Evolutionary conservation across 35 echinoderm and acorn worm genomes (phyloP).

Genomic region (Heliocidaris erythrogramma): DNA sequence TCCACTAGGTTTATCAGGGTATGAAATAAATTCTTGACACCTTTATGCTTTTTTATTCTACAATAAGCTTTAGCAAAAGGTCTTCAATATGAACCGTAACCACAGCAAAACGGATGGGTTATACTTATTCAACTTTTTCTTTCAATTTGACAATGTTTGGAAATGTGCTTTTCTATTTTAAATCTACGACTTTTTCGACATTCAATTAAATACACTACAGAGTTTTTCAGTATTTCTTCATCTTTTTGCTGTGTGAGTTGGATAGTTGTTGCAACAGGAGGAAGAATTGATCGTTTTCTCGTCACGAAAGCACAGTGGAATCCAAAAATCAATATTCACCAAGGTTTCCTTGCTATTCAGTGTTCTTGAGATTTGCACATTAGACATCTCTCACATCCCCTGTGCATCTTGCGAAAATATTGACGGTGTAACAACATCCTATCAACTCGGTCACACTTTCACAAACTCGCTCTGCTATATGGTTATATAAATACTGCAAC

Average conservation of each 20-base stretch:
- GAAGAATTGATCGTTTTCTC: background rate
- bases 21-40: background rate
- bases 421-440: constrained; percentile 1
- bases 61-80: background rate
- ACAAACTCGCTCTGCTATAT: background rate
- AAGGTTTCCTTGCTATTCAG: background rate
- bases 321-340: background rate
- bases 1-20: too few species aligned
- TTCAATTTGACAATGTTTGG: background rate
- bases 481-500: background rate
- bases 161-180: background rate
- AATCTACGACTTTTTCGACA: background rate
- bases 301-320: background rate
- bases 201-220: background rate
- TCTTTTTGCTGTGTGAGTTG: background rate
- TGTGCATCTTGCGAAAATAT: background rate
- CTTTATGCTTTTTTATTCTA: background rate
- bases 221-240: background rate
- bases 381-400: background rate
- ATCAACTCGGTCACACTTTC: background rate
- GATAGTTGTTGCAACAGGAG: constrained; percentile 1
- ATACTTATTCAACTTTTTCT: background rate
- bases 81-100: background rate
- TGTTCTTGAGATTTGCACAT: background rate
- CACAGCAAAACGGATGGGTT: background rate